These are phyloP conservation scores for Coreius guichenoti DNA, from an alignment of 2,797 vertebrate species.

Conservation along the genomic window DNA sequence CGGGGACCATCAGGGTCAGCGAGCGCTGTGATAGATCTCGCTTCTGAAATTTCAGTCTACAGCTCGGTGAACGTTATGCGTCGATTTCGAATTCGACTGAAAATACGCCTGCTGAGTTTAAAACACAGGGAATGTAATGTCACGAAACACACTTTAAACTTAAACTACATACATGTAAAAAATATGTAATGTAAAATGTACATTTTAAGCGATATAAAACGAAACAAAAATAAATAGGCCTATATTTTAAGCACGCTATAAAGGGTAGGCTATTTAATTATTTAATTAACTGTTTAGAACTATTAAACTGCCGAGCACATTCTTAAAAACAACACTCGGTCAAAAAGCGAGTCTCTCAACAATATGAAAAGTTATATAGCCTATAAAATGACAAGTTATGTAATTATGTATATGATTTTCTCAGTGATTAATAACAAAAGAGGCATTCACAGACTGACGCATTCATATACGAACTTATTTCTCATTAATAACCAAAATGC, in stretches of 20 bases:
- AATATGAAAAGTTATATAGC: conserved; percentile 5
- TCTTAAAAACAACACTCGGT: conserved; percentile 17
- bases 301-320: neutral
- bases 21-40: conserved; percentile 25
- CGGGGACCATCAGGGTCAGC: conserved; percentile 32
- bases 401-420: conserved; percentile 61
- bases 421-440: conserved; percentile 66
- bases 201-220: neutral
- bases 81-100: neutral
- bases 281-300: neutral
- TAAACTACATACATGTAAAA: neutral
- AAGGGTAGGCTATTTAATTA: too few relatives aligned
- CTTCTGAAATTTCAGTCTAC: conserved; percentile 28
- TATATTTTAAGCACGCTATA: neutral
- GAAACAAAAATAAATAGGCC: neutral
- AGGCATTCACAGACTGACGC: neutral
- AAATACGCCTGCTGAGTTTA: neutral
- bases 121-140: neutral
- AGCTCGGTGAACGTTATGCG: neutral
- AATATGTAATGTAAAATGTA: neutral
- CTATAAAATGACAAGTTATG: neutral
- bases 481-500: conserved; percentile 53
- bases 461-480: conserved; percentile 31
- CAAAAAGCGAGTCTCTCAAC: neutral
- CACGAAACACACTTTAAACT: neutral